phyloP scores from a whole-genome alignment of 2,888 invertebrate species.

The Lasiommata megera region DNA sequence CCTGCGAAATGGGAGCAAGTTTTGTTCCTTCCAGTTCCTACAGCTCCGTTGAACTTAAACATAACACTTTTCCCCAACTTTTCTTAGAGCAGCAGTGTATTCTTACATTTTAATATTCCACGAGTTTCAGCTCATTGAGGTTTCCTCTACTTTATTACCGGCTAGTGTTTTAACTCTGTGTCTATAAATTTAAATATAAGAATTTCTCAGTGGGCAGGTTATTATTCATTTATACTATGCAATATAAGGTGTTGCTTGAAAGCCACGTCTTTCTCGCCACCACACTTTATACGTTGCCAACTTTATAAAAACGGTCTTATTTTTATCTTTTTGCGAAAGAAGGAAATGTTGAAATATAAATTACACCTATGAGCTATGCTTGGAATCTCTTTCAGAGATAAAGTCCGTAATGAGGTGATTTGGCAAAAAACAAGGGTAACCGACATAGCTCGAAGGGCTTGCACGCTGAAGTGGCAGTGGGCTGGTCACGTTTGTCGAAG shows the following conservation, averaged over 20 bases:
- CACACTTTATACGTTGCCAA: background rate
- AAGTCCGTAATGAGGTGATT: too few species aligned
- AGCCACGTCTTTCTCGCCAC: background rate
- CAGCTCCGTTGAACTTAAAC: slow-evolving; percentile 24
- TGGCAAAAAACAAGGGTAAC: too few species aligned
- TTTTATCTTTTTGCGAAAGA: background rate
- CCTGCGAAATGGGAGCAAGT: too few species aligned
- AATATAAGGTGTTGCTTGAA: slow-evolving; percentile 7
- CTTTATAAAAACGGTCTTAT: background rate
- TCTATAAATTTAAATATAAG: slow-evolving; percentile 25
- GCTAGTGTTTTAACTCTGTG: slow-evolving; percentile 24
- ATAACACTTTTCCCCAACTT: slow-evolving; percentile 55
- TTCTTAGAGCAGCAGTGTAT: slow-evolving; percentile 52
- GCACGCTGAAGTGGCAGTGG: too few species aligned
- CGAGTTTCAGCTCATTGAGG: slow-evolving; percentile 65
- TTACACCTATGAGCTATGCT: background rate
- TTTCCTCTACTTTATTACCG: slow-evolving; percentile 38
- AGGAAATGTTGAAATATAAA: background rate
- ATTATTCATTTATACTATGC: slow-evolving; percentile 14
- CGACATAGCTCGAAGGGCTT: too few species aligned
- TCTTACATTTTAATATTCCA: slow-evolving; percentile 65
- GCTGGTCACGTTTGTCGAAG: too few species aligned
- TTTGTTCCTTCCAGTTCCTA: slow-evolving; percentile 14
- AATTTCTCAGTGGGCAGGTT: slow-evolving; percentile 10
- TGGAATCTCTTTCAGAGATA: too few species aligned